These are phyloP conservation scores for Sinelater perroti DNA, from an alignment of 2,888 invertebrate species.

Conservation along the genomic window DNA sequence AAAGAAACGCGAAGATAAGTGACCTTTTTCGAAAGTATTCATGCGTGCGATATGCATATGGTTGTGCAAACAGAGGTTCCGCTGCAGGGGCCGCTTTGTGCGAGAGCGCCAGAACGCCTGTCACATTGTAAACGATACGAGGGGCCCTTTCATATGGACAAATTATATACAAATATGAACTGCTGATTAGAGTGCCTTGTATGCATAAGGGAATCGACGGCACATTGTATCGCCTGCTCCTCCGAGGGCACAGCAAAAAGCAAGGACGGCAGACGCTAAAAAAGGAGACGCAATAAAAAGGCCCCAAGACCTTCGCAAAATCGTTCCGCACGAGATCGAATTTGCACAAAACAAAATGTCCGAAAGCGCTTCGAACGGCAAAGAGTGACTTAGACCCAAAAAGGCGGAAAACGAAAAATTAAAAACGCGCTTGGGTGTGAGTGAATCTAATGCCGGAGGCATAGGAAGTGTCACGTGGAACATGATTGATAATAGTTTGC, in stretches of 20 bases:
- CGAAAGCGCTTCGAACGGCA: too few relatives aligned
- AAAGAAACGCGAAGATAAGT: slow-evolving; percentile 53
- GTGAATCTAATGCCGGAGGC: neutral
- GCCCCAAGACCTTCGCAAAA: too few relatives aligned
- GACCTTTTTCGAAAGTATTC: slow-evolving; percentile 60
- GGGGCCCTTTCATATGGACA: slow-evolving; percentile 61
- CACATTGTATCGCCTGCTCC: slow-evolving; percentile 33
- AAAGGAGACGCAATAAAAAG: too few relatives aligned
- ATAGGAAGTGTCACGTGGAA: neutral
- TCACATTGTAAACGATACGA: slow-evolving; percentile 58
- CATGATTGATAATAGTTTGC: slow-evolving; percentile 27
- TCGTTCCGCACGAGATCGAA: too few relatives aligned
- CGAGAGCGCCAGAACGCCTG: slow-evolving; percentile 51
- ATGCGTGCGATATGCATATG: slow-evolving; percentile 59
- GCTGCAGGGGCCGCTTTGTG: slow-evolving; percentile 44
- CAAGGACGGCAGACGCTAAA: too few relatives aligned
- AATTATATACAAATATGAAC: slow-evolving; percentile 64
- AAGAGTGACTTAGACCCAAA: too few relatives aligned
- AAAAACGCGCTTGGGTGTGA: too few relatives aligned
- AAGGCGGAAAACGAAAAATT: too few relatives aligned
- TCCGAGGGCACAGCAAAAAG: too few relatives aligned
- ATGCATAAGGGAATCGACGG: slow-evolving; percentile 39
- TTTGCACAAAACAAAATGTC: too few relatives aligned
- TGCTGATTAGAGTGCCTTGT: slow-evolving; percentile 57
- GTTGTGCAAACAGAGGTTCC: slow-evolving; percentile 54